Evolutionary conservation across 2,888 invertebrate genomes (phyloP).

Genomic region (Carabus problematicus): DNA sequence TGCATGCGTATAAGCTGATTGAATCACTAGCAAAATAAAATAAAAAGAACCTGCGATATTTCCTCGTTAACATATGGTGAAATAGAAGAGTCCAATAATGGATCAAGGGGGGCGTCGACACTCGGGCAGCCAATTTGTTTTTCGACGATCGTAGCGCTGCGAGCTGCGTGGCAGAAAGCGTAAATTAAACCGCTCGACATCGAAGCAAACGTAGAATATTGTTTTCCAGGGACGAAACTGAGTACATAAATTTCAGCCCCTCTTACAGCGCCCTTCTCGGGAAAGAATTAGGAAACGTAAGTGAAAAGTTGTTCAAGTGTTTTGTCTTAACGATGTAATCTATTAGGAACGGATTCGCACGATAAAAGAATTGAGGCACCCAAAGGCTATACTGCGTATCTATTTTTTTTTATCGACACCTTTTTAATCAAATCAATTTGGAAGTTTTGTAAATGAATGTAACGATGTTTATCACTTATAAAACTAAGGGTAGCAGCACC

Average conservation of each 20-base stretch:
- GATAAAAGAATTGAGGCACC: not conserved
- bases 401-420: no score
- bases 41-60: not conserved
- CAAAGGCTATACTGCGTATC: no score
- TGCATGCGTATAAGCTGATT: no score
- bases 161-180: not conserved
- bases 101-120: slow-evolving; percentile 21
- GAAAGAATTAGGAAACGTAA: slow-evolving; percentile 20
- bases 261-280: no score
- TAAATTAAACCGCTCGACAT: slow-evolving; percentile 36
- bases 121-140: slow-evolving; percentile 33
- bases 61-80: slow-evolving; percentile 4
- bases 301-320: slow-evolving; percentile 24
- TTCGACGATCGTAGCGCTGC: slow-evolving; percentile 18
- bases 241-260: slow-evolving; percentile 28
- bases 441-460: no score
- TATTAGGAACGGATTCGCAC: slow-evolving; percentile 20
- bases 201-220: slow-evolving; percentile 26
- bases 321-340: slow-evolving; percentile 30
- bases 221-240: slow-evolving; percentile 22
- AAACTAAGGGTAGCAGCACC: no score
- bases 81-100: slow-evolving; percentile 7
- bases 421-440: no score
- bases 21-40: no score
- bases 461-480: no score